phyloP scores from a whole-genome alignment of 2,797 vertebrate species.

The Phataginus tricuspis region DNA sequence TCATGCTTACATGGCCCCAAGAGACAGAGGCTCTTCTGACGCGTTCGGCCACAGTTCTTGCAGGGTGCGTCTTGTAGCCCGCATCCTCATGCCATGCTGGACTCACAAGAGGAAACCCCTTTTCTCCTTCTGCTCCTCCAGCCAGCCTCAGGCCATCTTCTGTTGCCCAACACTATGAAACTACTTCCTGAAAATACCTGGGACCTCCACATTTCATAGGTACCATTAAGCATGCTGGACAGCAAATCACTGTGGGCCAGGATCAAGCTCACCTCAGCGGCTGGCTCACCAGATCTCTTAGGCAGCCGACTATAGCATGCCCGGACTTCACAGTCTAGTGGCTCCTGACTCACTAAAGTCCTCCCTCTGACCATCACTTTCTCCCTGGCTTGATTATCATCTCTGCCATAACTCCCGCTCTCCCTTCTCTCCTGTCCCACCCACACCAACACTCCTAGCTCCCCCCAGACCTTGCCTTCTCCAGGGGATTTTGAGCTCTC shows the following conservation, averaged over 20 bases:
- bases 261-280: neutral
- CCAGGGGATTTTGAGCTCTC: neutral
- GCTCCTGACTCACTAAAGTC: accelerated
- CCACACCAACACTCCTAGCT: no score
- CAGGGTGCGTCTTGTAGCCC: neutral
- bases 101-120: neutral
- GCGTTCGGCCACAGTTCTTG: neutral
- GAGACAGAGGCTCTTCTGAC: neutral
- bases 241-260: neutral
- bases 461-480: neutral
- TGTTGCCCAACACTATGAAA: neutral
- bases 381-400: neutral
- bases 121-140: neutral
- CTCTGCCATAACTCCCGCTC: accelerated
- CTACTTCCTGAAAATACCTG: neutral
- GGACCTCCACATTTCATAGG: neutral
- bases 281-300: neutral
- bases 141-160: neutral
- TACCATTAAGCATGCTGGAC: neutral
- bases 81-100: accelerated
- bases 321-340: neutral
- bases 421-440: neutral
- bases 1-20: neutral
- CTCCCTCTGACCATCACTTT: neutral
- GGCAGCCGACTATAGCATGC: neutral